These are phyloP conservation scores for Hydrozoanthus gracilis DNA, from an alignment of 92 coral and sea anemone species.

Conservation along the genomic window DNA sequence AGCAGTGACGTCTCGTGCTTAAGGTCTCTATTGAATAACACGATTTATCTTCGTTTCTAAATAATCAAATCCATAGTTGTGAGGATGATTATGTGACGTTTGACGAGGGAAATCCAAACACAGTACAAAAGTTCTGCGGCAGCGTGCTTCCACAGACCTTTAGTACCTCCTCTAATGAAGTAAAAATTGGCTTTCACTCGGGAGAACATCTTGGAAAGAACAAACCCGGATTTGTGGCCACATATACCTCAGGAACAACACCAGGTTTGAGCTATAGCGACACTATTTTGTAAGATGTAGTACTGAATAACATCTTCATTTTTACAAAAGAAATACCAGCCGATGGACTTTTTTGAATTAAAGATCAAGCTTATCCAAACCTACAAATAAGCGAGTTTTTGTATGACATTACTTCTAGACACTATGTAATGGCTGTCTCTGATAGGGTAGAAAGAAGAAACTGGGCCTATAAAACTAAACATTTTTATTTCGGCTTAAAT, in stretches of 20 bases:
- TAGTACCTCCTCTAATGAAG: constrained; percentile 76
- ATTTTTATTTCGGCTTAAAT: too few relatives aligned
- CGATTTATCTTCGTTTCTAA: too few relatives aligned
- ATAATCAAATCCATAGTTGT: constrained; percentile 58
- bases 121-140: constrained; percentile 80
- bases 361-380: too few relatives aligned
- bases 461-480: too few relatives aligned
- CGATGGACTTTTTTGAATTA: too few relatives aligned
- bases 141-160: constrained; percentile 76
- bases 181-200: constrained; percentile 82
- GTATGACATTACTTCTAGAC: too few relatives aligned
- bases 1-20: too few relatives aligned
- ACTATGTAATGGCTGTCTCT: too few relatives aligned
- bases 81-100: constrained; percentile 85
- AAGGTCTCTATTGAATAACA: too few relatives aligned
- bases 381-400: too few relatives aligned
- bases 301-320: not conserved
- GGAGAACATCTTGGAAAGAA: constrained; percentile 76
- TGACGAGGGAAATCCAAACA: constrained; percentile 73
- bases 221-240: constrained; percentile 97
- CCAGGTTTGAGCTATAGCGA: constrained; percentile 64
- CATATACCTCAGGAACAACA: constrained; percentile 92
- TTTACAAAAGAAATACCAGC: too few relatives aligned
- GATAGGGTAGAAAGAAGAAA: too few relatives aligned
- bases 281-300: not conserved